A percentile compares a stretch with the other conserved stretches of the same genome.
Conservation (phyloP, 2,113 vertebrate genomes). For the Psephotus haematonotus region DNA sequence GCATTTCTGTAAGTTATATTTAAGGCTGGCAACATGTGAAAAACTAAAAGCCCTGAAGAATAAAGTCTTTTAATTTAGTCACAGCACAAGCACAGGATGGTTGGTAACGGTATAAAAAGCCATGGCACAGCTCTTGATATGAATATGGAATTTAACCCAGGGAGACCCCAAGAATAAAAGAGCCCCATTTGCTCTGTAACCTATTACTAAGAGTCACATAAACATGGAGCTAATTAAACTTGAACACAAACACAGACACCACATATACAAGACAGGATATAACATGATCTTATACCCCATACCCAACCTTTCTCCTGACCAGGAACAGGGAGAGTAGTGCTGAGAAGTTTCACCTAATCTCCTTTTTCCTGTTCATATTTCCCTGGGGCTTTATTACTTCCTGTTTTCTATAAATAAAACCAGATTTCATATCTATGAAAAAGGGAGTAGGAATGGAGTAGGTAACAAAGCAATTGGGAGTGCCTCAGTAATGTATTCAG, state of each 20-base stretch:
- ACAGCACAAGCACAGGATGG: background rate
- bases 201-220: background rate
- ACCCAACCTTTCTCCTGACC: background rate
- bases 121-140: background rate
- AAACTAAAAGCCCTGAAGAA: slow-evolving; percentile 25
- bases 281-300: background rate
- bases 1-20: background rate
- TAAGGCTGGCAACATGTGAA: background rate
- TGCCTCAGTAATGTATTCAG: slow-evolving; percentile 69
- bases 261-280: background rate
- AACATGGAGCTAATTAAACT: background rate
- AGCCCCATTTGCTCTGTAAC: background rate
- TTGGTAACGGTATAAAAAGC: background rate
- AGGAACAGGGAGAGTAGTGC: background rate
- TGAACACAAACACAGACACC: background rate
- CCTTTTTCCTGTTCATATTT: background rate
- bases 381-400: background rate
- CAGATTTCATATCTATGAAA: slow-evolving; percentile 23
- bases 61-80: slow-evolving; percentile 8
- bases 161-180: background rate
- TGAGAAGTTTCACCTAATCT: background rate
- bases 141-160: background rate
- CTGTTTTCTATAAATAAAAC: slow-evolving; percentile 37
- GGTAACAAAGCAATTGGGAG: slow-evolving; percentile 72
- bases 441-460: slow-evolving; percentile 56